Conservation (phyloP, 2,797 vertebrate genomes). For the Argya squamiceps region DNA sequence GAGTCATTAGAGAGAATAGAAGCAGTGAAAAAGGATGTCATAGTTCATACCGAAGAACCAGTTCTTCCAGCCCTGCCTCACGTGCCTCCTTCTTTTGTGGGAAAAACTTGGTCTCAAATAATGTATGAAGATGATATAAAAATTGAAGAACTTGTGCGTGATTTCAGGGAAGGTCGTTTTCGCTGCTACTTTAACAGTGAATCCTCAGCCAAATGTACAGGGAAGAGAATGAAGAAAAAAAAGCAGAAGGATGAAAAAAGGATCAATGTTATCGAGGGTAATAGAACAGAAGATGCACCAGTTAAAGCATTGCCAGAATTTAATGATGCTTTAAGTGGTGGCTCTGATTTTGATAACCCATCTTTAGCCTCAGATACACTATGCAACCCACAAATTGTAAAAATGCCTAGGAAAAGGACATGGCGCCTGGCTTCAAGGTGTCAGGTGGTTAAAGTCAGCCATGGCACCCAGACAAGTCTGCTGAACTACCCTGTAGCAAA, state of each 20-base stretch:
- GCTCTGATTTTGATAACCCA: constrained; percentile 55
- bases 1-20: background rate
- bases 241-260: constrained; percentile 47
- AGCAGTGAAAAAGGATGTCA: background rate
- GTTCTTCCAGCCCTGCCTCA: constrained; percentile 82
- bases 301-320: constrained; percentile 64
- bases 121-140: constrained; percentile 87
- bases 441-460: constrained; percentile 88
- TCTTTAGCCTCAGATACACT: constrained; percentile 56
- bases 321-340: constrained; percentile 48
- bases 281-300: background rate
- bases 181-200: constrained; percentile 88
- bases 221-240: constrained; percentile 60
- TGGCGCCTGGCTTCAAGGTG: constrained; percentile 82
- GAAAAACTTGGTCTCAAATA: constrained; percentile 88
- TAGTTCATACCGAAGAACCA: constrained; percentile 69
- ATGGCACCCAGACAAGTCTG: constrained; percentile 84
- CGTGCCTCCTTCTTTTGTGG: constrained; percentile 86
- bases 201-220: constrained; percentile 75
- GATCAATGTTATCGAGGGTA: background rate
- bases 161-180: constrained; percentile 85
- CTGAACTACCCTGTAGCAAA: constrained; percentile 78
- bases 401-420: constrained; percentile 60
- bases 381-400: constrained; percentile 38
- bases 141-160: constrained; percentile 84